phyloP scores from a whole-genome alignment of 2,113 vertebrate genomes.

The Pitta sordida region DNA sequence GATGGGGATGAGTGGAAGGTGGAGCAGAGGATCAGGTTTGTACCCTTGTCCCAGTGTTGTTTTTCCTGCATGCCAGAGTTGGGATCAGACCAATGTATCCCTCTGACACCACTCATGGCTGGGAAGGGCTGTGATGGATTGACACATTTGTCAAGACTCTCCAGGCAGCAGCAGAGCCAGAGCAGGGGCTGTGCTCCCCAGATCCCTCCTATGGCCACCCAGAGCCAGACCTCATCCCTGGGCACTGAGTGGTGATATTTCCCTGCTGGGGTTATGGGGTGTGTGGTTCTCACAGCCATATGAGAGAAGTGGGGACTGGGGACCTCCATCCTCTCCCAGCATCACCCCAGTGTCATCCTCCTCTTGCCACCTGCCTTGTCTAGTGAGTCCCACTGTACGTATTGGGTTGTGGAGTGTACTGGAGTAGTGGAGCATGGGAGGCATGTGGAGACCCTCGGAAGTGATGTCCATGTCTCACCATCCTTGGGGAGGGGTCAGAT shows the following conservation, averaged over 20 bases:
- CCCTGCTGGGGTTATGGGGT: rapidly evolving
- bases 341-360: rapidly evolving
- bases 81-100: background rate
- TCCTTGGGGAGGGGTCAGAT: background rate
- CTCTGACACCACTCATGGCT: background rate
- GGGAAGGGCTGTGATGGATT: background rate
- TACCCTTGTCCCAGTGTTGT: background rate
- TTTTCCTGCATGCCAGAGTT: background rate
- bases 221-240: background rate
- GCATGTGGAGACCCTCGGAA: background rate
- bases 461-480: rapidly evolving
- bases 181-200: background rate
- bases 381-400: too few species aligned
- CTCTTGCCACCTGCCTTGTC: rapidly evolving
- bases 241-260: background rate
- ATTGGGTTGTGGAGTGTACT: rapidly evolving
- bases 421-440: rapidly evolving
- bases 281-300: rapidly evolving
- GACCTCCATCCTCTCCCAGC: rapidly evolving
- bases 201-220: background rate
- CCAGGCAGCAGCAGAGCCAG: background rate
- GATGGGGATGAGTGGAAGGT: background rate
- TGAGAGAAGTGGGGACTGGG: background rate
- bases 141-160: background rate
- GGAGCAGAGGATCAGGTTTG: background rate